Conservation (phyloP, 2,797 vertebrate species). For the Okamejei kenojei region DNA sequence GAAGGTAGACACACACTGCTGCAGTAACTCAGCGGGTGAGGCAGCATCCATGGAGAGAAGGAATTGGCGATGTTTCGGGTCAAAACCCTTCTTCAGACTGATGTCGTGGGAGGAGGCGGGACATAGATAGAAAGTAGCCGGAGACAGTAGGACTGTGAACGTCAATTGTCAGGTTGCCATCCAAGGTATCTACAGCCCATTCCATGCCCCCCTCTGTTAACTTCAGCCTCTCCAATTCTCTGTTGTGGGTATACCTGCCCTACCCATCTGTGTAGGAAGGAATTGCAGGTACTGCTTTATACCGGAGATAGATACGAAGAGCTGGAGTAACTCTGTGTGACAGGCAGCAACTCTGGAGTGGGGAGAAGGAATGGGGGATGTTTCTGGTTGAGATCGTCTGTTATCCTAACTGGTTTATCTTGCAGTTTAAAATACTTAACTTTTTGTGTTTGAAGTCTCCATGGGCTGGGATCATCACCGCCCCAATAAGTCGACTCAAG, state of each 20-base stretch:
- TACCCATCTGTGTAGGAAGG: no score
- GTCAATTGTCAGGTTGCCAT: neutral
- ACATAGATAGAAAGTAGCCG: no score
- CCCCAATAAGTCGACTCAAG: neutral
- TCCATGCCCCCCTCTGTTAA: neutral
- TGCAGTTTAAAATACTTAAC: neutral
- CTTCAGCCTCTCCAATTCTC: neutral
- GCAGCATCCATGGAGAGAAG: no score
- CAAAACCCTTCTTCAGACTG: no score
- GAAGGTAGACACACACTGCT: neutral
- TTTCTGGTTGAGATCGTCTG: no score
- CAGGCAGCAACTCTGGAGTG: neutral
- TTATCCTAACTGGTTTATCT: neutral
- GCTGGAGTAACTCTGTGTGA: no score
- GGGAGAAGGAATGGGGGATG: no score
- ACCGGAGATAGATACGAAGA: no score
- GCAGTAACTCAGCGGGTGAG: no score
- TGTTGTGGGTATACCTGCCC: neutral
- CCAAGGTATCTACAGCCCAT: neutral
- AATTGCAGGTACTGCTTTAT: no score
- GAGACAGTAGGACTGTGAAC: neutral
- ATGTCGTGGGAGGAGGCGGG: no score
- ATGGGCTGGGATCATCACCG: neutral
- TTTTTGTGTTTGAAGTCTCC: neutral
- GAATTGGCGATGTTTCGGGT: no score